Evolutionary conservation across 2,888 invertebrate genomes (phyloP), one percentile per base, ranked within the genome.

Genomic region (Octonoba sinensis): DNA sequence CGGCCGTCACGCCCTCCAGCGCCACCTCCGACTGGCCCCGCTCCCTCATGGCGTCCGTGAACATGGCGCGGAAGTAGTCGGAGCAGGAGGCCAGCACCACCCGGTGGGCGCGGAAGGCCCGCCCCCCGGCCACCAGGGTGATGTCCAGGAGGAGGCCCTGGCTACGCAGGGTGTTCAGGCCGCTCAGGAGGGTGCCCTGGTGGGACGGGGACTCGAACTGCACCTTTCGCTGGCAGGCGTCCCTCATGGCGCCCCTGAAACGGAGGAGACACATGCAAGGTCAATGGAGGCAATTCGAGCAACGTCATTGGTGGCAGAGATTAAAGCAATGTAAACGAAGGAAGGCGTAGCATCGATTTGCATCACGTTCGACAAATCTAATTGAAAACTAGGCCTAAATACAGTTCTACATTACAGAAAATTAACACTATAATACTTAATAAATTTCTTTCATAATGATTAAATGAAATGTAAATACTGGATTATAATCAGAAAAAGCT

Each of bases 1-100:
- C 90, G 0, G 92, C 92, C 8, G 92, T 91, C 6, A 93, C 91
- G 2, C 93, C 93, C 86, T 92, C 92, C 47, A 93, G 87, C 83
- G 90, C 90, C 11, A 93, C 92, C 87, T 92, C 92, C 73, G 91
- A 90, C 87, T 92, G 91, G 20, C 90, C 89, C 27, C 92, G 90
- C 87, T 93, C 93, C 83, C 91, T 88, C 91, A 93, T 92, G 62
- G 91, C 92, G 87, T 91, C 92, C 0, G 93, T 93, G 86, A 93
- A 93, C 93, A 93, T 93, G 69, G 93, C 93, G 85, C 92, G 90
- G 88, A 93, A 93, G 86, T 93, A 93, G 86, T 93, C 93, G 86
- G 93, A 93, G 86, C 93, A 92, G 44, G 93, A 92, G 3, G 93
- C 92, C 82, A 93, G 88, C 0, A 93, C 93, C 0, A 92, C 92